Conservation (phyloP, 2,797 vertebrate genomes). For the Oreochromis mossambicus region DNA sequence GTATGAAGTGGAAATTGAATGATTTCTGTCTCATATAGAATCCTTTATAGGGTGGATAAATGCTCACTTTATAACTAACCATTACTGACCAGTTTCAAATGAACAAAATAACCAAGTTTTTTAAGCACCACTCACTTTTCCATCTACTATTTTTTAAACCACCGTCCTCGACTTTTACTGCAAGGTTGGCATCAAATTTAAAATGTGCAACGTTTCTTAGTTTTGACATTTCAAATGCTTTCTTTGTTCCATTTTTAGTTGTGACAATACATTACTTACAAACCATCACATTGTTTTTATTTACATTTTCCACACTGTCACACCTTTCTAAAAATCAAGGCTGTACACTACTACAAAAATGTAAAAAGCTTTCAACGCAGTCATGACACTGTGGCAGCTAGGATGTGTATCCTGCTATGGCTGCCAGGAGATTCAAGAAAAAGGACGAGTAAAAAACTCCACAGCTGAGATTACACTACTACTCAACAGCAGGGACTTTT, state of each 20-base stretch:
- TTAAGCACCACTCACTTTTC: background rate
- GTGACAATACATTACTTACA: background rate
- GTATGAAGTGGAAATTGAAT: background rate
- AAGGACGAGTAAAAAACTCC: slow-evolving; percentile 45
- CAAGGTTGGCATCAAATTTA: background rate
- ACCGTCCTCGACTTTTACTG: background rate
- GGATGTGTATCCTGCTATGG: slow-evolving; percentile 17
- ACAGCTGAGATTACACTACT: slow-evolving; percentile 58
- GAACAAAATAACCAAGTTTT: accelerated
- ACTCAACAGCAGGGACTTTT: slow-evolving; percentile 52
- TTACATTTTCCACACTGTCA: background rate
- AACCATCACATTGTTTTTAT: background rate
- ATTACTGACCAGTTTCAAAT: background rate
- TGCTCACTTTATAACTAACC: background rate
- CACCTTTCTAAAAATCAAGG: background rate
- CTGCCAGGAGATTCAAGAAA: slow-evolving; percentile 24
- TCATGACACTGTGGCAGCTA: background rate
- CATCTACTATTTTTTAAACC: background rate
- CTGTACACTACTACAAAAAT: background rate
- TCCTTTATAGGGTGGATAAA: background rate
- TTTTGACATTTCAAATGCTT: background rate
- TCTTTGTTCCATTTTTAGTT: background rate
- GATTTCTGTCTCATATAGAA: background rate
- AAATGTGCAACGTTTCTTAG: background rate
- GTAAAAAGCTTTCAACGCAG: background rate